Evolutionary conservation across 1,140 invertebrate genomes (phyloP).

Genomic region (Trichoplusia ni): DNA sequence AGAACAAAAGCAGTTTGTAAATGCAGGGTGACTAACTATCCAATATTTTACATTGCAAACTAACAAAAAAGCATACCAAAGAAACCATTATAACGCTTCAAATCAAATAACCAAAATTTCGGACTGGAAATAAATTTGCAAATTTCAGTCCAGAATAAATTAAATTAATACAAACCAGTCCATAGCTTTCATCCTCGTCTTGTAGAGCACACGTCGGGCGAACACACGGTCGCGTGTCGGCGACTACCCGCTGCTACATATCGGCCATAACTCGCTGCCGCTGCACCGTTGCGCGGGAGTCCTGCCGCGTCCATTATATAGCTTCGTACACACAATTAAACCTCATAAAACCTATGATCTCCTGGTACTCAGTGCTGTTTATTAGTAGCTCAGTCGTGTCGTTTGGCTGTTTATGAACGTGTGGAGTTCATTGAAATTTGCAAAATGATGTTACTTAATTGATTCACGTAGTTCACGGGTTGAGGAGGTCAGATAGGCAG

Average conservation of each 20-base stretch:
- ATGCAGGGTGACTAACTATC: no score
- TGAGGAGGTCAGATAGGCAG: no score
- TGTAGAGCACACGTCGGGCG: constrained; percentile 29
- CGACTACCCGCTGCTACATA: constrained; percentile 41
- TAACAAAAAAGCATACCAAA: no score
- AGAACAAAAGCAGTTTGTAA: no score
- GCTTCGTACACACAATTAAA: constrained; percentile 47
- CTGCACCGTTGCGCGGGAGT: constrained; percentile 37
- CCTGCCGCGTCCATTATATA: constrained; percentile 48
- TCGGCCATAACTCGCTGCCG: constrained; percentile 40
- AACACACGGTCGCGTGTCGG: constrained; percentile 40
- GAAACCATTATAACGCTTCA: no score
- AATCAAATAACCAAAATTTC: no score
- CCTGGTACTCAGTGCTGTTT: constrained; percentile 40
- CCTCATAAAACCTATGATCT: constrained; percentile 48
- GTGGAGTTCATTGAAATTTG: no score
- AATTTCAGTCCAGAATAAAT: not conserved
- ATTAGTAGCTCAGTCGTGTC: no score
- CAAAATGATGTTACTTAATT: not conserved
- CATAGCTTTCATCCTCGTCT: constrained; percentile 25
- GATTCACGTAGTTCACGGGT: no score
- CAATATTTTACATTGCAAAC: no score
- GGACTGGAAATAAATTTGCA: no score
- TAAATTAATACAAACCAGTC: not conserved
- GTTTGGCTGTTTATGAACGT: no score